Evolutionary conservation across 2,888 invertebrate genomes (phyloP).

Genomic region (Noctuana brunneofusca): DNA sequence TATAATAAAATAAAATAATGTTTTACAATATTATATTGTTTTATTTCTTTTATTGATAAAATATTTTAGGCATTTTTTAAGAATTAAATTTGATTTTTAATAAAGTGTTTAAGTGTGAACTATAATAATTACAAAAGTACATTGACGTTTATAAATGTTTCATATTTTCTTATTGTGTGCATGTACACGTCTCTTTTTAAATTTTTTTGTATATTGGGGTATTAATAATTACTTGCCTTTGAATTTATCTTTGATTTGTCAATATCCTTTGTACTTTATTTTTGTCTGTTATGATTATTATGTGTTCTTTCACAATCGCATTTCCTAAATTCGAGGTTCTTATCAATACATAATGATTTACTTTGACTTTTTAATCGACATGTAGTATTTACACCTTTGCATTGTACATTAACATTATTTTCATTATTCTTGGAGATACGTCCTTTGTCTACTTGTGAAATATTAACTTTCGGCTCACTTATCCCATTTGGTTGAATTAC

Average conservation of each 20-base stretch:
- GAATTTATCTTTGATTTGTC: background rate
- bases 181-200: no score
- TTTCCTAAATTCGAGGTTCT: constrained; percentile 26
- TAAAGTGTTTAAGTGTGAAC: background rate
- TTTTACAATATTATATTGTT: background rate
- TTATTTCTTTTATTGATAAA: background rate
- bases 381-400: constrained; percentile 19
- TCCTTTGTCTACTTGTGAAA: background rate
- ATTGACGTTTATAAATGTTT: no score
- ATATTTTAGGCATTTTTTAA: background rate
- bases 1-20: background rate
- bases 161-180: no score
- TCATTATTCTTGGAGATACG: background rate
- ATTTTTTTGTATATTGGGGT: background rate
- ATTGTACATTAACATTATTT: constrained; percentile 4
- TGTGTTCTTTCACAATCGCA: constrained; percentile 36
- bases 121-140: no score
- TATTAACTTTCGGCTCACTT: constrained; percentile 9
- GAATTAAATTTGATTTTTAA: background rate
- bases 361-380: constrained; percentile 9
- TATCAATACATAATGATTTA: constrained; percentile 34
- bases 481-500: background rate
- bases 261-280: background rate
- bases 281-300: constrained; percentile 2
- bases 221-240: background rate